Evolutionary conservation across 2,888 invertebrate genomes (phyloP).

Genomic region (Teleiodes luculella): DNA sequence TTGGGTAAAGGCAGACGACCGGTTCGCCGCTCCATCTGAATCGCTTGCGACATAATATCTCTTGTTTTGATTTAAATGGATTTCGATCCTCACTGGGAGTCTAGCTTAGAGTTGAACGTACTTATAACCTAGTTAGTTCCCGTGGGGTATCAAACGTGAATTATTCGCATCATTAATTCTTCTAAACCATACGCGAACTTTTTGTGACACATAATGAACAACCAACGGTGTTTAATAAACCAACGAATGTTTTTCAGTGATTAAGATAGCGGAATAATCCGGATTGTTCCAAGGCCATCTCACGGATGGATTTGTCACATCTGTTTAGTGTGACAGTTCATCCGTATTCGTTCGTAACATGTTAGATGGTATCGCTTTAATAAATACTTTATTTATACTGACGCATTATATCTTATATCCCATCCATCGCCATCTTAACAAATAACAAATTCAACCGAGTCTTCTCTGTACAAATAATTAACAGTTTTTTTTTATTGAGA

Average conservation of each 20-base stretch:
- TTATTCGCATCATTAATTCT: background rate
- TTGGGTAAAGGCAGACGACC: constrained; percentile 46
- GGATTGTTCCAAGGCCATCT: constrained; percentile 34
- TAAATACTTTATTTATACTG: no score
- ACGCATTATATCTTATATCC: constrained; percentile 33
- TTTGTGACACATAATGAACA: background rate
- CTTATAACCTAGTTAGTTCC: background rate
- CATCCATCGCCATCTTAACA: background rate
- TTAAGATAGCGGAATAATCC: constrained; percentile 32
- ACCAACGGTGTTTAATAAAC: constrained; percentile 4
- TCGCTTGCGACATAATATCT: constrained; percentile 26
- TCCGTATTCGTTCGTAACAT: constrained; percentile 49
- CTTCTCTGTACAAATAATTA: no score
- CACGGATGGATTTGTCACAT: constrained; percentile 13
- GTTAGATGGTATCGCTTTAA: constrained; percentile 43
- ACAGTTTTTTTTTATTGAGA: no score
- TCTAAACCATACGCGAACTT: background rate
- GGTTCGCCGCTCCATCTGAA: constrained; percentile 32
- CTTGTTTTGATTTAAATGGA: constrained; percentile 5
- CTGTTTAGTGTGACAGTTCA: constrained; percentile 28
- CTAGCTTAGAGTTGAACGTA: background rate
- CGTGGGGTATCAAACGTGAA: background rate
- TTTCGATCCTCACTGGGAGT: background rate
- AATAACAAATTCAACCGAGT: background rate
- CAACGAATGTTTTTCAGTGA: background rate